Conservation (phyloP, 2,888 invertebrate genomes). For the Macrophya annulata region DNA sequence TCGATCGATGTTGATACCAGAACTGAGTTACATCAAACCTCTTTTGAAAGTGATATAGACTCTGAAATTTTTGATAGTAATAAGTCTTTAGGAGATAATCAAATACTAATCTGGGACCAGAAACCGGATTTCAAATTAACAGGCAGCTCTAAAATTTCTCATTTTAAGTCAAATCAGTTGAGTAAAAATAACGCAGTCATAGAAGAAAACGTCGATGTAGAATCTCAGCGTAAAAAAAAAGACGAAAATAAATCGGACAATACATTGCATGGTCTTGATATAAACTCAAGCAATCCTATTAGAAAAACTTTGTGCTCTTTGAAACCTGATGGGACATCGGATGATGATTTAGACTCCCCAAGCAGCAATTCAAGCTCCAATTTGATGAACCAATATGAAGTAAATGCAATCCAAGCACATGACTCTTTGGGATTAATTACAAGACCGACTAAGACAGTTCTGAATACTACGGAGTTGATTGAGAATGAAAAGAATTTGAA, state of each 20-base stretch:
- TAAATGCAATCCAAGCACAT: constrained; percentile 15
- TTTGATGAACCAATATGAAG: constrained; percentile 22
- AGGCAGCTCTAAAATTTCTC: neutral
- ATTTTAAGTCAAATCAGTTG: constrained; percentile 17
- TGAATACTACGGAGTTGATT: constrained; percentile 58
- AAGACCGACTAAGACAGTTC: neutral
- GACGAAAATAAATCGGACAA: neutral
- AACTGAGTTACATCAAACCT: neutral
- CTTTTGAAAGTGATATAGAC: neutral
- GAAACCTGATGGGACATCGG: neutral
- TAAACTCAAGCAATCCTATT: neutral
- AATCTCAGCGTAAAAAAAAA: constrained; percentile 8
- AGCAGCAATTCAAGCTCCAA: constrained; percentile 4
- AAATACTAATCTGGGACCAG: neutral
- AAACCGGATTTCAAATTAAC: neutral
- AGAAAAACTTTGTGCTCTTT: neutral
- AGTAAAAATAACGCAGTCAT: neutral
- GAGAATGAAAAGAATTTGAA: constrained; percentile 64
- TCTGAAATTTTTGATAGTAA: constrained; percentile 4
- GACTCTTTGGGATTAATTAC: neutral
- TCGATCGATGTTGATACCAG: neutral
- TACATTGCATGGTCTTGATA: neutral
- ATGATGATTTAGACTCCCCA: constrained; percentile 3
- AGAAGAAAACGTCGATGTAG: neutral
- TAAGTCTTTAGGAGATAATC: neutral